Evolutionary conservation across 2,888 invertebrate genomes (phyloP).

Genomic region (Sarcophaga rosellei): DNA sequence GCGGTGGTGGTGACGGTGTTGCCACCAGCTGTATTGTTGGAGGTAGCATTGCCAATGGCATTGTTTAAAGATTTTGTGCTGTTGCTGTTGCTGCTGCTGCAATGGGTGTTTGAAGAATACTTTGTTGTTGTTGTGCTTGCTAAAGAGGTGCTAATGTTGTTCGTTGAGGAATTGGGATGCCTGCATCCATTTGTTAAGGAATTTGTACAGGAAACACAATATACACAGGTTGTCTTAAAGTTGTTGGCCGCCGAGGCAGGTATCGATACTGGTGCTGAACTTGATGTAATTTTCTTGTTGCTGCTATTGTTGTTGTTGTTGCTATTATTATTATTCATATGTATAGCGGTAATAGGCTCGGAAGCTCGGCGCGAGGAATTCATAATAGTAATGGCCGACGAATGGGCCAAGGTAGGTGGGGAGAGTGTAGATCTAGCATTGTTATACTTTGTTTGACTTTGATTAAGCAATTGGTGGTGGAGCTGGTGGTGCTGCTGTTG

Average conservation of each 20-base stretch:
- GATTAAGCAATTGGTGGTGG: constrained; percentile 52
- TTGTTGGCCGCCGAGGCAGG: constrained; percentile 61
- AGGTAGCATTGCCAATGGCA: constrained; percentile 42
- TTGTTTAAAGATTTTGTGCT: constrained; percentile 63
- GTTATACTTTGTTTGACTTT: constrained; percentile 50
- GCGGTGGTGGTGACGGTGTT: constrained; percentile 27
- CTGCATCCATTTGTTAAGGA: constrained; percentile 67
- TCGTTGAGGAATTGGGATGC: constrained; percentile 67
- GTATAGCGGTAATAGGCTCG: constrained; percentile 73
- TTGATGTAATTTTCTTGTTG: constrained; percentile 47
- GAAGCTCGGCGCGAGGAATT: constrained; percentile 71
- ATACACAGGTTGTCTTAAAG: constrained; percentile 70
- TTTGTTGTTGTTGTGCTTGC: constrained; percentile 40
- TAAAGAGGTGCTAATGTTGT: constrained; percentile 60
- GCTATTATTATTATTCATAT: constrained; percentile 28
- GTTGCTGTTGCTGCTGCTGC: constrained; percentile 52
- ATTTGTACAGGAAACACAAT: constrained; percentile 73
- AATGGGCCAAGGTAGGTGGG: constrained; percentile 60
- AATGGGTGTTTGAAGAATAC: constrained; percentile 71
- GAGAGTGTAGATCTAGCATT: constrained; percentile 55
- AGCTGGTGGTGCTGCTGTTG: not conserved
- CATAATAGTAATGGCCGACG: constrained; percentile 60
- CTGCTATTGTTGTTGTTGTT: constrained; percentile 5
- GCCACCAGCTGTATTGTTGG: constrained; percentile 49
- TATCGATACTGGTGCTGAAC: constrained; percentile 50